A percentile compares a stretch with the other conserved stretches of the same genome.
phyloP scores from a whole-genome alignment of 2,113 vertebrate species.

The Synodontis membranacea region DNA sequence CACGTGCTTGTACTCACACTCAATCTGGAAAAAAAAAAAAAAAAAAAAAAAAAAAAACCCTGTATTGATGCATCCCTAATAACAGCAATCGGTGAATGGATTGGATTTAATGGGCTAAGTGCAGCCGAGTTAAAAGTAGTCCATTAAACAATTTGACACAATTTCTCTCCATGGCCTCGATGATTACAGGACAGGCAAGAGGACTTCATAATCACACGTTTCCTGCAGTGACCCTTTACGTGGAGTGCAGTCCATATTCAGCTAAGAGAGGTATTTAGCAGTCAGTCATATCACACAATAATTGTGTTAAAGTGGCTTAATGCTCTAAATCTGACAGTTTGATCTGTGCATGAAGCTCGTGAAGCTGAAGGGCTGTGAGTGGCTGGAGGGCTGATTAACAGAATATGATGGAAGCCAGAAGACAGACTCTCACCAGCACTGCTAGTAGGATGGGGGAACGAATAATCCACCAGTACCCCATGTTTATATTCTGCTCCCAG shows the following conservation, averaged over 20 bases:
- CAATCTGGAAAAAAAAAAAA: neutral
- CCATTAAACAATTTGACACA: neutral
- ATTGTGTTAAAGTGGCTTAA: neutral
- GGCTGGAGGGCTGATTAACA: neutral
- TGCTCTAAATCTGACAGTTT: neutral
- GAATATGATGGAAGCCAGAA: constrained; percentile 42
- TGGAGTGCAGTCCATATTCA: too few relatives aligned
- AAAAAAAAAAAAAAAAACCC: neutral
- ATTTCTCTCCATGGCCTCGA: neutral
- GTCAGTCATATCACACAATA: neutral
- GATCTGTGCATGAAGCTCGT: neutral
- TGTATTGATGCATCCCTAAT: neutral
- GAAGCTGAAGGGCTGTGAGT: neutral
- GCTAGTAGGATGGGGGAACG: constrained; percentile 87
- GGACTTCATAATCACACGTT: neutral
- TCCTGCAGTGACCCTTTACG: neutral
- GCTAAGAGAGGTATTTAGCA: neutral
- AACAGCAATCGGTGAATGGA: neutral
- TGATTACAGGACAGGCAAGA: neutral
- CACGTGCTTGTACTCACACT: neutral
- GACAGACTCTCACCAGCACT: constrained; percentile 83
- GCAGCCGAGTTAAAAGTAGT: neutral
- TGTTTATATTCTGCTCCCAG: constrained; percentile 88
- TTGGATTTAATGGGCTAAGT: neutral
- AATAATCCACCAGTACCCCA: constrained; percentile 98